Evolutionary conservation across 2,888 invertebrate species (phyloP), one percentile per base, ranked within the genome.

Genomic region (Orthosia gracilis): DNA sequence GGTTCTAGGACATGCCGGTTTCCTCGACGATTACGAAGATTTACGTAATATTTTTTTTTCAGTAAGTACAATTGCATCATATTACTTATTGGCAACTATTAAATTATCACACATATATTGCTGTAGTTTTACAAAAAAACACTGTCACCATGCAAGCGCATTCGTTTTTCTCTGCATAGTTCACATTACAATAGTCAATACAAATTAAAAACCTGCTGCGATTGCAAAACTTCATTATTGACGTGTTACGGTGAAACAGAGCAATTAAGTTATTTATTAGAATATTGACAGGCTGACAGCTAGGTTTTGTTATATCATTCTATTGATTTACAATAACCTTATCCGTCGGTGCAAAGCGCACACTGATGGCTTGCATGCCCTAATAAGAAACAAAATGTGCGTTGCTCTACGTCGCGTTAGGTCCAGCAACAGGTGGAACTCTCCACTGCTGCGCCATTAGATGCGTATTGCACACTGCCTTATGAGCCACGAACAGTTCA

Each of bases 111-210:
- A 69, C 49, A 11, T 69, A 40, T 40, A 21, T 15, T n/a, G 40
- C 55, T 50, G 23, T 45, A 61, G 9, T 54, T 54, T 15, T 21
- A 2, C 12, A 17, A 17, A 62, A 65, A 71, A 64, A 52, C 40
- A 21, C 17, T 23, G 52, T 54, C 17, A 52, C 45, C 15, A 59
- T 55, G 50, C 55, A 67, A 58, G 15, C 15, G 18, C n/a, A 26
- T 7, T 4, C 2, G 21, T 80, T 80, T 70, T 82, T 82, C n/a
- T 58, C 52, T 21, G 58, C 69, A 63, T 31, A 72, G 47, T 31
- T 65, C 54, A 69, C 81, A 69, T 57, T 69, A 84, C 84, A 85
- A 80, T 85, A 73, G 76, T 58, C 74, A 76, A 73, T 73, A 69
- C 76, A 73, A 85, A 71, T 72, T 57, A 63, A 54, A 67, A 67